Conservation (phyloP, 2,113 vertebrate genomes). For the Emydocephalus ijimae region DNA sequence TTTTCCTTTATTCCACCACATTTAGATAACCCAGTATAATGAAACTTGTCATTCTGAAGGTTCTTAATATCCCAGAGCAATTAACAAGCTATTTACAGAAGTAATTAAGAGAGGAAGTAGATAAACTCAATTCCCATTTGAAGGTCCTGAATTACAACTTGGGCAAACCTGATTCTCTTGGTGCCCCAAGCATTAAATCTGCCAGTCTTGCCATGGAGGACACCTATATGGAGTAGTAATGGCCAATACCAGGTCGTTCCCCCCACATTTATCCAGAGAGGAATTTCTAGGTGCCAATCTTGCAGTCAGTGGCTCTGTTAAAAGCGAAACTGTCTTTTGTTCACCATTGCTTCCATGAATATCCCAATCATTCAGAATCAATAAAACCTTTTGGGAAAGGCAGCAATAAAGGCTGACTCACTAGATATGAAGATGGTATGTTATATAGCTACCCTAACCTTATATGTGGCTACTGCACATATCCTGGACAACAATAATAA, state of each 20-base stretch:
- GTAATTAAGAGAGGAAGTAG: background rate
- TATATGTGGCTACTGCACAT: background rate
- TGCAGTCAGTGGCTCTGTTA: too few relatives aligned
- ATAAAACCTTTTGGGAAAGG: background rate
- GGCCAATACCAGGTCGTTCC: background rate
- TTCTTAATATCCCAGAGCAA: background rate
- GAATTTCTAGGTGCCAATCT: too few relatives aligned
- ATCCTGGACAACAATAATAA: background rate
- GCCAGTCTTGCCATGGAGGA: background rate
- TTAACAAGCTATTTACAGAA: background rate
- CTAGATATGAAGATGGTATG: background rate
- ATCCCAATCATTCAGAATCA: background rate
- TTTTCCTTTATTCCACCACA: background rate
- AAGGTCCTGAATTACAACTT: background rate
- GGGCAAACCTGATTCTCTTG: background rate
- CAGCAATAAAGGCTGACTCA: background rate
- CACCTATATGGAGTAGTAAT: background rate
- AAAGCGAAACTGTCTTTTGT: too few relatives aligned
- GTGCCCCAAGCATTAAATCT: background rate
- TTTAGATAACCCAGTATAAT: background rate
- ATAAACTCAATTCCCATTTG: background rate
- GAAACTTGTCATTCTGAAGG: background rate
- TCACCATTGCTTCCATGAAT: too few relatives aligned
- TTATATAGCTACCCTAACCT: background rate
- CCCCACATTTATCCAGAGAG: too few relatives aligned